phyloP scores from a whole-genome alignment of 1,140 invertebrate genomes.

The Bombyx mandarina region DNA sequence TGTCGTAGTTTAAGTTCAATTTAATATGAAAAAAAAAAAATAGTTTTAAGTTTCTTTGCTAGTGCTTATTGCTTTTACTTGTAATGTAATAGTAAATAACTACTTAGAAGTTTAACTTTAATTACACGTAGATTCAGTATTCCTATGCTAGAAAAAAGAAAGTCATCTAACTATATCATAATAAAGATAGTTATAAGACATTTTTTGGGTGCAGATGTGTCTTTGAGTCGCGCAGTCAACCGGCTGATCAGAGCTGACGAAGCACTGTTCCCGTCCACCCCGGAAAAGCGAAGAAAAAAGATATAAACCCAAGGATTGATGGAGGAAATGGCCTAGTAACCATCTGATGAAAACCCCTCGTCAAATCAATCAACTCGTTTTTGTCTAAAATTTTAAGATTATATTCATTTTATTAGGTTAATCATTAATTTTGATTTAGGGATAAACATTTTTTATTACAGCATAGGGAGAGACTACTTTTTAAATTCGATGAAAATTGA shows the following conservation, averaged over 20 bases:
- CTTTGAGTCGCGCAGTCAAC: conserved; percentile 59
- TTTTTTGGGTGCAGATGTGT: conserved; percentile 53
- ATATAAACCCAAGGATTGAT: conserved; percentile 35
- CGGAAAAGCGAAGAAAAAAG: conserved; percentile 63
- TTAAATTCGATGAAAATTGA: too few relatives aligned
- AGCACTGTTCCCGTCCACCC: conserved; percentile 48
- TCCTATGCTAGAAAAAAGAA: background rate
- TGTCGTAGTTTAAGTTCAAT: background rate
- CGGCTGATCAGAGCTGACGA: conserved; percentile 60
- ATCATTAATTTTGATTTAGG: too few relatives aligned
- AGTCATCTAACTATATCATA: background rate
- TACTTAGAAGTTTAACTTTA: background rate
- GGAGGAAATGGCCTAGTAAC: conserved; percentile 3
- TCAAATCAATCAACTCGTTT: background rate
- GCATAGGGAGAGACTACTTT: too few relatives aligned
- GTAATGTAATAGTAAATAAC: background rate
- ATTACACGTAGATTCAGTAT: background rate
- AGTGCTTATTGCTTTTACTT: background rate
- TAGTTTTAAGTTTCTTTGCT: background rate
- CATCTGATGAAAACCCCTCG: background rate
- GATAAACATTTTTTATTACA: too few relatives aligned
- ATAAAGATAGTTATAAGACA: conserved; percentile 8
- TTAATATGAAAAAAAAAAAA: background rate
- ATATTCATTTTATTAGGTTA: too few relatives aligned
- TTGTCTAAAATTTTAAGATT: background rate